Conservation (phyloP, 1,140 invertebrate genomes). For the Charaxes varanes region DNA sequence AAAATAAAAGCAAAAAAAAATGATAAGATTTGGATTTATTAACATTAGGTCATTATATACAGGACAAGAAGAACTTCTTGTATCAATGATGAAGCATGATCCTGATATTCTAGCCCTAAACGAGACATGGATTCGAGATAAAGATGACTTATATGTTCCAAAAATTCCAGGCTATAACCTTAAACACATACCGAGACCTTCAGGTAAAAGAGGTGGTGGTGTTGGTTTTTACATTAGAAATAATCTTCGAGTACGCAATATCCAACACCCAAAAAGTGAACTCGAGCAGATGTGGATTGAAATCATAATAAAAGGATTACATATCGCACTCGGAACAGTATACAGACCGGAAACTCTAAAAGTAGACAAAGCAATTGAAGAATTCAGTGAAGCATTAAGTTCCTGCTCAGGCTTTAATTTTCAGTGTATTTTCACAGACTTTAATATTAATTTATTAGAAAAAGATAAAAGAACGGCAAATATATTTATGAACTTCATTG, state of each 20-base stretch:
- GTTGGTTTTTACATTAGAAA: slow-evolving; percentile 20
- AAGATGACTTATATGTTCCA: slow-evolving; percentile 4
- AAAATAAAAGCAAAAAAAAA: neutral
- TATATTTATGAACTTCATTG: slow-evolving; percentile 15
- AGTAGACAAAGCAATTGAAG: slow-evolving; percentile 4
- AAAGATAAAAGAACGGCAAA: neutral
- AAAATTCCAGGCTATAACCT: slow-evolving; percentile 18
- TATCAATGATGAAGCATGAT: neutral
- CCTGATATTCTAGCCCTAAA: slow-evolving; percentile 8
- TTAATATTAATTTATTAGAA: slow-evolving; percentile 25
- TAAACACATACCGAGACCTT: slow-evolving; percentile 14
- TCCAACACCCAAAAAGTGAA: slow-evolving; percentile 3
- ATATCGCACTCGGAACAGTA: slow-evolving; percentile 8
- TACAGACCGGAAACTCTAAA: slow-evolving; percentile 2
- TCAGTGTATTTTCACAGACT: slow-evolving; percentile 20
- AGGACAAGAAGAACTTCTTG: slow-evolving; percentile 1
- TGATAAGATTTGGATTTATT: slow-evolving; percentile 2
- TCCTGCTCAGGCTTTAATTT: neutral
- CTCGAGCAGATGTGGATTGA: slow-evolving; percentile 17
- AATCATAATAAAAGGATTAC: neutral
- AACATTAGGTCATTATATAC: slow-evolving; percentile 6
- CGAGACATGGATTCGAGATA: slow-evolving; percentile 6
- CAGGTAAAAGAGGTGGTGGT: slow-evolving; percentile 17
- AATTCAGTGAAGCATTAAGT: slow-evolving; percentile 7
- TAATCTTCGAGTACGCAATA: neutral